A percentile compares a stretch with the other conserved stretches of the same genome.
phyloP scores from a whole-genome alignment of 2,113 vertebrate species.

The Dipodomys stephensi region DNA sequence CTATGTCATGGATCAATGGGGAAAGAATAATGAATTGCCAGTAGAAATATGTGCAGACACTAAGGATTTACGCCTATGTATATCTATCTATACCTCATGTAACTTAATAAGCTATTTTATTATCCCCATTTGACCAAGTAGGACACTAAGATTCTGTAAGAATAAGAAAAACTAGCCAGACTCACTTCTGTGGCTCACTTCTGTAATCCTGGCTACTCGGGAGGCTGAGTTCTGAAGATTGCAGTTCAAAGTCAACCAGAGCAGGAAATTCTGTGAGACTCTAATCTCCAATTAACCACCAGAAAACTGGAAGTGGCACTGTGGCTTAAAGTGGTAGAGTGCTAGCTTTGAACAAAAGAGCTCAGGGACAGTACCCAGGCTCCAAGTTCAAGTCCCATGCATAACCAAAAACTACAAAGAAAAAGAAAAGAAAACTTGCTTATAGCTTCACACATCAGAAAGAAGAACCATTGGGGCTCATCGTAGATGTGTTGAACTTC shows the following conservation, averaged over 20 bases:
- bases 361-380: no score
- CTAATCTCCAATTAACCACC: no score
- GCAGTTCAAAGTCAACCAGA: no score
- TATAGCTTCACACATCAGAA: neutral
- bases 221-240: no score
- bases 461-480: neutral
- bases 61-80: neutral
- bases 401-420: no score
- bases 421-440: neutral
- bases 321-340: no score
- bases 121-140: neutral
- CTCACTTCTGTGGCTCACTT: no score
- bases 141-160: neutral
- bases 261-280: no score
- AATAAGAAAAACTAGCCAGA: neutral
- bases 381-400: no score
- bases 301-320: no score
- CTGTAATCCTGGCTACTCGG: no score
- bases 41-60: neutral
- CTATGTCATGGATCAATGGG: conserved; percentile 62
- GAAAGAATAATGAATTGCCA: conserved; percentile 58
- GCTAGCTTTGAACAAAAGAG: no score
- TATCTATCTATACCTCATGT: neutral
- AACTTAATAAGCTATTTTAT: neutral
- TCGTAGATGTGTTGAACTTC: neutral